These are phyloP conservation scores for Bufo gargarizans DNA, from an alignment of 2,113 vertebrate genomes.

Conservation along the genomic window DNA sequence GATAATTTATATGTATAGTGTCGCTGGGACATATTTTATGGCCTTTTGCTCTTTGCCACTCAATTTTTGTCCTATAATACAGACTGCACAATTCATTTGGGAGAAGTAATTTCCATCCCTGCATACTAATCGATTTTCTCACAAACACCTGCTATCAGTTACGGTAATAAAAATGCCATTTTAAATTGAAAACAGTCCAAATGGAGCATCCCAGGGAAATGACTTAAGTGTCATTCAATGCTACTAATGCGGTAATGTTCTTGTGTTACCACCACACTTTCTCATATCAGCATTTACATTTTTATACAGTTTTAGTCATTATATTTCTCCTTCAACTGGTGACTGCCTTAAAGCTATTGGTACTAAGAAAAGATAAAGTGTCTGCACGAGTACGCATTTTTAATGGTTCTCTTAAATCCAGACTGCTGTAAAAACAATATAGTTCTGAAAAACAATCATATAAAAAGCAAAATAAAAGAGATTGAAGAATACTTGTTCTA, in stretches of 20 bases:
- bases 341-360: slow-evolving; percentile 57
- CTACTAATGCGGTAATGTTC: slow-evolving; percentile 75
- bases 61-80: slow-evolving; percentile 77
- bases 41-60: slow-evolving; percentile 72
- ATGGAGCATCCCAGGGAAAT: slow-evolving; percentile 81
- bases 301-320: slow-evolving; percentile 61
- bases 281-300: slow-evolving; percentile 71
- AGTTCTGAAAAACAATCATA: slow-evolving; percentile 49
- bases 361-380: slow-evolving; percentile 54
- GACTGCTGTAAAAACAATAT: slow-evolving; percentile 53
- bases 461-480: slow-evolving; percentile 47
- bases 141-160: slow-evolving; percentile 85
- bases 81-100: slow-evolving; percentile 80
- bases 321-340: slow-evolving; percentile 58
- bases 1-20: slow-evolving; percentile 77
- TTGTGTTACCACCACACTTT: slow-evolving; percentile 69
- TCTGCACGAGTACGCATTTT: slow-evolving; percentile 37
- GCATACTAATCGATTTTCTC: slow-evolving; percentile 85
- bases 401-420: slow-evolving; percentile 51
- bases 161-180: slow-evolving; percentile 85
- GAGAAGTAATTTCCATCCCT: slow-evolving; percentile 82
- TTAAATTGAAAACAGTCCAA: slow-evolving; percentile 80
- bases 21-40: slow-evolving; percentile 71
- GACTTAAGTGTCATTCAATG: slow-evolving; percentile 82
- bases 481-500: slow-evolving; percentile 41